Evolutionary conservation across 2,888 invertebrate species (phyloP).

Genomic region (Celastrina argiolus): DNA sequence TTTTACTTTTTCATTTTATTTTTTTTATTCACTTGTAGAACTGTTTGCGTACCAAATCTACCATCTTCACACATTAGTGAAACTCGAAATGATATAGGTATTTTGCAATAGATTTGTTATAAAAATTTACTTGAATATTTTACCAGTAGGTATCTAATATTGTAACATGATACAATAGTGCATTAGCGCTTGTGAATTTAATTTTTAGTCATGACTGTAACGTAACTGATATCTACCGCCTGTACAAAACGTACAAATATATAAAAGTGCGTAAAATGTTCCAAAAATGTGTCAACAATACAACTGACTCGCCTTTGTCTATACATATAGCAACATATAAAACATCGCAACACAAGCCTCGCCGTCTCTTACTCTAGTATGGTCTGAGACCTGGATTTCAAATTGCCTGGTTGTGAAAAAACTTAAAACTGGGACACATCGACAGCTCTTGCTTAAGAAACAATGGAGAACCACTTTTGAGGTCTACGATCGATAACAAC

Average conservation of each 20-base stretch:
- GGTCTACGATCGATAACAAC: too few relatives aligned
- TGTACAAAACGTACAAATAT: slow-evolving; percentile 72
- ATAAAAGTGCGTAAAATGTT: slow-evolving; percentile 75
- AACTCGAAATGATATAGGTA: too few relatives aligned
- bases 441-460: neutral
- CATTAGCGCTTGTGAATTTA: neutral
- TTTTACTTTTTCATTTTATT: neutral
- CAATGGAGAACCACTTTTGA: too few relatives aligned
- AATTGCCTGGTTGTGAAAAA: neutral
- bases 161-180: neutral
- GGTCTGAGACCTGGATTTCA: slow-evolving; percentile 11
- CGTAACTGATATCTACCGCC: slow-evolving; percentile 43
- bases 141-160: neutral
- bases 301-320: slow-evolving; percentile 30
- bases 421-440: neutral
- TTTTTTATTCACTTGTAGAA: too few relatives aligned
- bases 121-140: neutral
- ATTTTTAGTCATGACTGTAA: slow-evolving; percentile 20
- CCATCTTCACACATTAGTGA: too few relatives aligned
- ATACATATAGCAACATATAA: slow-evolving; percentile 36
- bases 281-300: slow-evolving; percentile 69
- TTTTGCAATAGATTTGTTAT: too few relatives aligned
- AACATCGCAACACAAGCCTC: slow-evolving; percentile 20
- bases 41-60: too few relatives aligned
- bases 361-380: slow-evolving; percentile 4